Evolutionary conservation across 2,888 invertebrate species (phyloP).

Genomic region (Amblyjoppa proteus): DNA sequence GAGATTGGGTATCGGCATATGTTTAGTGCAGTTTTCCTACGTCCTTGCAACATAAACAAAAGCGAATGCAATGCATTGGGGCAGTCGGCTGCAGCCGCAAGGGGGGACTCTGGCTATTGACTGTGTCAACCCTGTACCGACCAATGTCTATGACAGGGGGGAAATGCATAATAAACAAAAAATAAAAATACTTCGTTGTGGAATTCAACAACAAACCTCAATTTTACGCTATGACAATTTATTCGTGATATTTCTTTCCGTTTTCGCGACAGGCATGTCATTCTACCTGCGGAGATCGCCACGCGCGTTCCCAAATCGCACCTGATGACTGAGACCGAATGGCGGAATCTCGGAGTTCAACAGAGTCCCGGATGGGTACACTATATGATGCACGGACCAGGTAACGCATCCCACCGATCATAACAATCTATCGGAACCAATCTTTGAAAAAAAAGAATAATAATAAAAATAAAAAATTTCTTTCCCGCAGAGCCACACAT

Average conservation of each 20-base stretch:
- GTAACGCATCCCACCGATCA: conserved; percentile 76
- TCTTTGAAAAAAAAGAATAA: neutral
- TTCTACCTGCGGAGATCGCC: conserved; percentile 94
- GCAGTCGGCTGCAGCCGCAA: too few relatives aligned
- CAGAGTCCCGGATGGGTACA: conserved; percentile 97
- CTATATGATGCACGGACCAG: conserved; percentile 96
- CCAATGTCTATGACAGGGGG: too few relatives aligned
- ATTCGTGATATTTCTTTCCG: conserved; percentile 21
- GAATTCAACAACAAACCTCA: too few relatives aligned
- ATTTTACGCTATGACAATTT: neutral
- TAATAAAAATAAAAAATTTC: neutral
- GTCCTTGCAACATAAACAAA: too few relatives aligned
- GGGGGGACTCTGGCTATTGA: too few relatives aligned
- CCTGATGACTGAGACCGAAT: conserved; percentile 97
- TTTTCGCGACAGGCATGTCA: conserved; percentile 91
- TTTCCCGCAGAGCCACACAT: conserved; percentile 92
- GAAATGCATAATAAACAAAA: too few relatives aligned
- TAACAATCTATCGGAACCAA: neutral
- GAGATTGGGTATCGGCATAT: neutral
- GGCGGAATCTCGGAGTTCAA: conserved; percentile 97
- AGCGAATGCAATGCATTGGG: too few relatives aligned
- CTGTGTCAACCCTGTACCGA: too few relatives aligned
- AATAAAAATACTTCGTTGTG: too few relatives aligned
- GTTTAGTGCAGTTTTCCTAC: neutral
- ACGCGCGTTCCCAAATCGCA: conserved; percentile 95